These are phyloP conservation scores for Maniola jurtina DNA, from an alignment of 1,140 invertebrate species.

Conservation along the genomic window DNA sequence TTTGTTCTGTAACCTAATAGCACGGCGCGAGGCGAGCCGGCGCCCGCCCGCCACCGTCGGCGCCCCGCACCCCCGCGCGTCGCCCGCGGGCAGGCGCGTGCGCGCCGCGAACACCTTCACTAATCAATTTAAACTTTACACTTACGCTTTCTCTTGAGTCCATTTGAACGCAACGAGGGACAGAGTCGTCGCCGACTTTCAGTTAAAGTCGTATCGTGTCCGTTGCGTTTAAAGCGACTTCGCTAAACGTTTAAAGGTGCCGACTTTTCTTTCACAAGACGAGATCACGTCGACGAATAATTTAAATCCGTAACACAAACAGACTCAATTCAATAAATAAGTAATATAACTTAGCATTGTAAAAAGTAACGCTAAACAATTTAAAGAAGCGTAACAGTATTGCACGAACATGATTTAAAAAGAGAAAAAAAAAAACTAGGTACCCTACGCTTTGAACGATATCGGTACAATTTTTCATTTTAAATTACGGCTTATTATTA, in stretches of 20 bases:
- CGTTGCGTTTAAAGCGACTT: constrained; percentile 32
- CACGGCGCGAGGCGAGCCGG: constrained; percentile 22
- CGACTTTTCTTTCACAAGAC: constrained; percentile 42
- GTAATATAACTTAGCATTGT: constrained; percentile 41
- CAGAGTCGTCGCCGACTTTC: not conserved
- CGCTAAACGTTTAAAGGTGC: constrained; percentile 25
- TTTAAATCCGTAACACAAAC: constrained; percentile 53
- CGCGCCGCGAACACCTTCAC: not conserved
- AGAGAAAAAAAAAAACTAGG: constrained; percentile 54
- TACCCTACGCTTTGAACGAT: constrained; percentile 56
- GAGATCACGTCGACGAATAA: constrained; percentile 54
- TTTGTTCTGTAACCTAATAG: constrained; percentile 67
- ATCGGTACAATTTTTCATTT: constrained; percentile 42
- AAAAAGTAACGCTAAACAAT: constrained; percentile 57
- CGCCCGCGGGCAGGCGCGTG: not conserved
- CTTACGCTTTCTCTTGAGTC: not conserved
- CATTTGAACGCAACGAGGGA: not conserved
- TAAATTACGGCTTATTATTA: constrained; percentile 60
- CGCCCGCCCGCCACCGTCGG: constrained; percentile 30
- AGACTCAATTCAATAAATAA: constrained; percentile 34
- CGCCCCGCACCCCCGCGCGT: not conserved
- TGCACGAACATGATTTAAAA: constrained; percentile 61
- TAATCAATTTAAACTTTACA: not conserved
- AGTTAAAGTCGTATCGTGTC: not conserved
- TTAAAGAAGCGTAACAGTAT: constrained; percentile 74